Evolutionary conservation across 2,888 invertebrate species (phyloP), one percentile per base, ranked within the genome.

Genomic region (Tipula confusa): DNA sequence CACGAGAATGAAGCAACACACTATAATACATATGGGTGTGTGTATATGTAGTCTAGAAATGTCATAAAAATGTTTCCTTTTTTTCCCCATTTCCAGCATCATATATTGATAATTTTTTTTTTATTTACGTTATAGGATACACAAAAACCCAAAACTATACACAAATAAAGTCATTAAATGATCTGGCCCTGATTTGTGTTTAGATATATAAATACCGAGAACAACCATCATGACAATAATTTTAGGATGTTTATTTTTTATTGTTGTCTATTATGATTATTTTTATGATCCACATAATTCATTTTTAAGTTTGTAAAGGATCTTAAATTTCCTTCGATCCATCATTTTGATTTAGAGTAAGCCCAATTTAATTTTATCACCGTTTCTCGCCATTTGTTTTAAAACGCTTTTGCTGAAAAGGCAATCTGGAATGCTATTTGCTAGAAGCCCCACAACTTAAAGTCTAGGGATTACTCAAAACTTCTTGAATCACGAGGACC

Each of bases 81-180:
- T 64, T 9, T n/a, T n/a, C n/a, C n/a, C 48, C 48, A 48, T 18
- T 48, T 48, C 9, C 18, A 48, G 48, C 18, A 24, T 64, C n/a
- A 9, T 64, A 9, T 24, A 64, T 64, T 64, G 64, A 64, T 64
- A 24, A 9, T 64, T 64, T 64, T 18, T n/a, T n/a, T 18, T 24
- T 24, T 24, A 18, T 38, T 3, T 31, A 31, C 31, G 4, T 5
- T 38, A 38, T 2, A 64, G 64, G 7, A 24, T 24, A 64, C 33
- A 33, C 24, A 64, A 9, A 64, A 24, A 24, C 7, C 18, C 18
- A 64, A 64, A 18, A 18, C 6, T 48, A n/a, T n/a, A n/a, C n/a
- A 48, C 18, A 48, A 64, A 64, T 64, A 64, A 64, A 64, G 24
- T 64, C 64, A 64, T 64, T 64, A 64, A 64, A 64, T 64, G 64